Evolutionary conservation across 2,888 invertebrate genomes (phyloP).

Genomic region (Carterocephalus palaemon): DNA sequence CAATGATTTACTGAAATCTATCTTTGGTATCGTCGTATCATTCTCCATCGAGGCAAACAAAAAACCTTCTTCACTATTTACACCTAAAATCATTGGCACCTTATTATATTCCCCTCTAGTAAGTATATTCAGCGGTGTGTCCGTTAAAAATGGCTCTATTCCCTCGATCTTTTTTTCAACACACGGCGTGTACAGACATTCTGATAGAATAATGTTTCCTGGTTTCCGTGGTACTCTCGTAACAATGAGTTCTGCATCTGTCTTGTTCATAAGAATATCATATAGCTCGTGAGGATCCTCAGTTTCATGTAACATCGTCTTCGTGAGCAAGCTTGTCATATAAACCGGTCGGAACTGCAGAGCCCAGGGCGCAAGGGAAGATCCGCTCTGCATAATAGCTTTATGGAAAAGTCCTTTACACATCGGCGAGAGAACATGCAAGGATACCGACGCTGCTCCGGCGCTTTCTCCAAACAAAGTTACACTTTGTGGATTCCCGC

Average conservation of each 20-base stretch:
- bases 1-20: slow-evolving; percentile 48
- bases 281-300: slow-evolving; percentile 52
- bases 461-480: slow-evolving; percentile 68
- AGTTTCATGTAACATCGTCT: slow-evolving; percentile 48
- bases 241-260: slow-evolving; percentile 49
- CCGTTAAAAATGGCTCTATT: slow-evolving; percentile 56
- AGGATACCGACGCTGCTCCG: slow-evolving; percentile 57
- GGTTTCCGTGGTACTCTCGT: slow-evolving; percentile 52
- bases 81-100: slow-evolving; percentile 60
- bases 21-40: slow-evolving; percentile 41
- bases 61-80: slow-evolving; percentile 54
- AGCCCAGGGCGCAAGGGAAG: slow-evolving; percentile 54
- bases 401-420: slow-evolving; percentile 62
- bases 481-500: slow-evolving; percentile 58
- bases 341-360: slow-evolving; percentile 54
- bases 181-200: slow-evolving; percentile 56
- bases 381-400: slow-evolving; percentile 64
- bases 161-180: slow-evolving; percentile 53
- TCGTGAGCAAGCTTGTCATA: slow-evolving; percentile 54
- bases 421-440: slow-evolving; percentile 58
- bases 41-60: slow-evolving; percentile 51
- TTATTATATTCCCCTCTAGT: slow-evolving; percentile 51
- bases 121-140: slow-evolving; percentile 48
- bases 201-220: slow-evolving; percentile 48
- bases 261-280: slow-evolving; percentile 49